These are phyloP conservation scores for Hedya salicella DNA, from an alignment of 2,888 invertebrate genomes.

Conservation along the genomic window DNA sequence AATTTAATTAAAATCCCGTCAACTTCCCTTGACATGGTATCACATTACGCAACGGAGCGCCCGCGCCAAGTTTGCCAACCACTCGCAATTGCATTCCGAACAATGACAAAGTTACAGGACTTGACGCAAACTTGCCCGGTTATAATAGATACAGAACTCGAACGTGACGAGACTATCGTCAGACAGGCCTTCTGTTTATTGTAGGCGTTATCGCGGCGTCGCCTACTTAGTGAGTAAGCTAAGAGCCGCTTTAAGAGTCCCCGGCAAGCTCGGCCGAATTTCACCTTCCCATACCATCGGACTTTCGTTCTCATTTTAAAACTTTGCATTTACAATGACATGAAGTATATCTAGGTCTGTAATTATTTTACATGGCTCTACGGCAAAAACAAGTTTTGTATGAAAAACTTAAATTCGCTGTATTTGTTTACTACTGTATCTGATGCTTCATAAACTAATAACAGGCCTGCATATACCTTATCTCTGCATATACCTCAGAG, in stretches of 20 bases:
- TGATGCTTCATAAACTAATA: too few relatives aligned
- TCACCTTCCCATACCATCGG: too few relatives aligned
- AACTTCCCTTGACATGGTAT: slow-evolving; percentile 34
- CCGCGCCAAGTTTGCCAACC: slow-evolving; percentile 38
- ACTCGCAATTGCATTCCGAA: slow-evolving; percentile 39
- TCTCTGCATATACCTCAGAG: too few relatives aligned
- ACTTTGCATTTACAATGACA: too few relatives aligned
- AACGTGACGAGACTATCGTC: slow-evolving; percentile 34
- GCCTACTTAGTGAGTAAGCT: slow-evolving; percentile 2
- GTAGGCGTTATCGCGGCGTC: slow-evolving; percentile 6
- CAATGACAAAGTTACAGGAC: slow-evolving; percentile 38
- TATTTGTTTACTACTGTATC: neutral
- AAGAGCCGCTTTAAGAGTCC: slow-evolving; percentile 9
- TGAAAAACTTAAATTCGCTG: too few relatives aligned
- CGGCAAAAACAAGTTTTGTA: too few relatives aligned
- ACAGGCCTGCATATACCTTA: too few relatives aligned
- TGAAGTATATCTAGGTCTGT: too few relatives aligned
- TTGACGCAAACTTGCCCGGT: slow-evolving; percentile 31
- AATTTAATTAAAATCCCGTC: slow-evolving; percentile 38
- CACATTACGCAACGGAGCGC: slow-evolving; percentile 34
- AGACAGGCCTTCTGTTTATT: slow-evolving; percentile 37
- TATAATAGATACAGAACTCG: slow-evolving; percentile 40
- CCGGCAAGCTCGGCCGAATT: too few relatives aligned
- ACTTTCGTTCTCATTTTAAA: too few relatives aligned
- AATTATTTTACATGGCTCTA: too few relatives aligned